Evolutionary conservation across 2,113 vertebrate species (phyloP).

Genomic region (Mus musculus): GRCm39 chr1:134041001-134041500

Average conservation of each 20-base stretch:
- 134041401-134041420: not conserved
- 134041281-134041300: not conserved
- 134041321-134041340: not conserved
- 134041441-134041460: not conserved
- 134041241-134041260: not conserved
- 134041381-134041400: not conserved
- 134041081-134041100: slow-evolving; percentile 92
- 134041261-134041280: not conserved
- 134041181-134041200: not conserved
- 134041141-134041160: not conserved
- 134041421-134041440: not conserved
- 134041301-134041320: not conserved
- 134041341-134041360: not conserved
- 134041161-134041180: not conserved
- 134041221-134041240: not conserved
- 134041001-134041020: slow-evolving; percentile 97
- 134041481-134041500: not conserved
- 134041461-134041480: not conserved
- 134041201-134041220: not conserved
- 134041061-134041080: slow-evolving; percentile 93
- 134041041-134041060: slow-evolving; percentile 89
- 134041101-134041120: not conserved
- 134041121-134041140: not conserved
- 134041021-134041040: slow-evolving; percentile 91
- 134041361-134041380: not conserved